Percentiles rank a stretch among this genome's conserved stretches.
Evolutionary conservation across 2,113 vertebrate genomes (phyloP).

Genomic region (Nymphicus hollandicus): DNA sequence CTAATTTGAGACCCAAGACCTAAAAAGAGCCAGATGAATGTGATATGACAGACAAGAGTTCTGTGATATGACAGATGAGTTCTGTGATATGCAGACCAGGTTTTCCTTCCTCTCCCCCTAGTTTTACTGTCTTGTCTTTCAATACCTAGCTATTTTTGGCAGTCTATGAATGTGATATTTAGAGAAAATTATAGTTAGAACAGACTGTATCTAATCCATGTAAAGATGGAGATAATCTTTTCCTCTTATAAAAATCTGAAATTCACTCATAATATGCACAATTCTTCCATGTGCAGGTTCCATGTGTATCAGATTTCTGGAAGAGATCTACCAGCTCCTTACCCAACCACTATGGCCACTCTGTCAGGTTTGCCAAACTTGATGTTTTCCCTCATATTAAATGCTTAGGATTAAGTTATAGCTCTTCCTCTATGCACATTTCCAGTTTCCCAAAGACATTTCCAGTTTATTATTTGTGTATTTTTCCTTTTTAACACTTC

Average conservation of each 20-base stretch:
- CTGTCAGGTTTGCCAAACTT: not conserved
- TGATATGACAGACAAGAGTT: not conserved
- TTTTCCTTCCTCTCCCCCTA: not conserved
- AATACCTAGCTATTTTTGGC: not conserved
- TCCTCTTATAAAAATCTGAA: not conserved
- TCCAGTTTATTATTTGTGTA: not conserved
- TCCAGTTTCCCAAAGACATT: not conserved
- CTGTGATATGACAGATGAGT: not conserved
- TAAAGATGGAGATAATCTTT: not conserved
- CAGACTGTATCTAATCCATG: not conserved
- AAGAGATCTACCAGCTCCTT: not conserved
- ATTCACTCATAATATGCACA: not conserved
- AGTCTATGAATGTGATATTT: not conserved
- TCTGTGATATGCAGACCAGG: not conserved
- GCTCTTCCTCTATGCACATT: not conserved
- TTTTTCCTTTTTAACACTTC: not conserved
- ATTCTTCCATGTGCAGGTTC: not conserved
- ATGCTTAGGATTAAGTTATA: not conserved
- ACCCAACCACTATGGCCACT: not conserved
- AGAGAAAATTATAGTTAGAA: not conserved
- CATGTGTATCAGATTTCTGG: not conserved
- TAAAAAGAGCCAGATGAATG: not conserved
- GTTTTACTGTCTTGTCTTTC: not conserved
- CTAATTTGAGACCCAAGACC: not conserved
- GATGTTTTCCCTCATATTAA: not conserved